These are phyloP conservation scores for Halichoerus grypus DNA, from an alignment of 2,113 vertebrate species.

Conservation along the genomic window DNA sequence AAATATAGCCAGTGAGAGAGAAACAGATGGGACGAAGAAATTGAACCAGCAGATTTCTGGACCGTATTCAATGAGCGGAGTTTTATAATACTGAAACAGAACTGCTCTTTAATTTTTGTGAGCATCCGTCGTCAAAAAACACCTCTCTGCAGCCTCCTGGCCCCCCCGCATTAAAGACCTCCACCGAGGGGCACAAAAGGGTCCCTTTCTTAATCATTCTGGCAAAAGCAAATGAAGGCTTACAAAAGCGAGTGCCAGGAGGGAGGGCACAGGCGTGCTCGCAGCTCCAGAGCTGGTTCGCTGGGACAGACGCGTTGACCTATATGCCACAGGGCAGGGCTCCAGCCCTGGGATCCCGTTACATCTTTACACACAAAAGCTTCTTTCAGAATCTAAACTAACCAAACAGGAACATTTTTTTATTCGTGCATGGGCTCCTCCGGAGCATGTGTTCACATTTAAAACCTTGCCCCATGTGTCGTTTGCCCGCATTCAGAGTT, in stretches of 20 bases:
- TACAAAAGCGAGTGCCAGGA: conserved; percentile 87
- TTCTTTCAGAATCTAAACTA: conserved; percentile 89
- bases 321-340: conserved; percentile 86
- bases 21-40: conserved; percentile 92
- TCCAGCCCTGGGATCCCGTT: conserved; percentile 87
- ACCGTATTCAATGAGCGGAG: conserved; percentile 86
- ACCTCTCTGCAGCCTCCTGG: conserved; percentile 69
- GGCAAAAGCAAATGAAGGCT: conserved; percentile 84
- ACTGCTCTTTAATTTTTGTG: conserved; percentile 86
- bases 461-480: conserved; percentile 85
- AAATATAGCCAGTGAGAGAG: conserved; percentile 89
- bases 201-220: conserved; percentile 83
- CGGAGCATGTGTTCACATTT: conserved; percentile 86
- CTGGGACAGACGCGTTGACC: conserved; percentile 86
- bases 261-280: conserved; percentile 85
- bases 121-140: conserved; percentile 80
- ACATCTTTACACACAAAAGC: conserved; percentile 90
- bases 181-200: conserved; percentile 80
- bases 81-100: conserved; percentile 87
- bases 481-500: conserved; percentile 80
- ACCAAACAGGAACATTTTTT: conserved; percentile 88
- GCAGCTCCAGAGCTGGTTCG: conserved; percentile 83
- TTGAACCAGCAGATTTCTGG: conserved; percentile 91
- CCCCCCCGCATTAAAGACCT: conserved; percentile 78
- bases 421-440: conserved; percentile 84